These are phyloP conservation scores for Geopemphigus sp. DNA, from an alignment of 1,140 invertebrate genomes.

Conservation along the genomic window DNA sequence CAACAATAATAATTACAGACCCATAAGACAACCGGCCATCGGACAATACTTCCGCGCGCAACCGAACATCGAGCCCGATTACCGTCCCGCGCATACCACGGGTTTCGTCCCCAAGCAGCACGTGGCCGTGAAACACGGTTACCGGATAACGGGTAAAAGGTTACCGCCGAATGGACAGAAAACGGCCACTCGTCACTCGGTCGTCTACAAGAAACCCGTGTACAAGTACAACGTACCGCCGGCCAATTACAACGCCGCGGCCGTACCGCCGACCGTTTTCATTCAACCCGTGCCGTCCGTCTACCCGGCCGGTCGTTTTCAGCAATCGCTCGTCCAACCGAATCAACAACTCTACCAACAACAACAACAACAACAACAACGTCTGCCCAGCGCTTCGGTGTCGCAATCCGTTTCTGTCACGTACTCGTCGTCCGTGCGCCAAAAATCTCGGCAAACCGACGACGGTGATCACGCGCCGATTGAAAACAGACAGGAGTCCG, in stretches of 20 bases:
- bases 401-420: constrained; percentile 50
- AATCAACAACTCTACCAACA: constrained; percentile 10
- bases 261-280: no score
- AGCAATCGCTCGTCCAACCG: not conserved
- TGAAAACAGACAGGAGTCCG: not conserved
- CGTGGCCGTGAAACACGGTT: not conserved
- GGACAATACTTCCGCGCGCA: not conserved
- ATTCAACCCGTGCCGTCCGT: not conserved
- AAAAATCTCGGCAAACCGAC: not conserved
- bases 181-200: constrained; percentile 33
- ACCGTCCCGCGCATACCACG: not conserved
- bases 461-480: not conserved
- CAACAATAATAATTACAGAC: constrained; percentile 13
- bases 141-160: constrained; percentile 4
- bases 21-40: not conserved
- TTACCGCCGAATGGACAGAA: not conserved
- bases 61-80: not conserved
- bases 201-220: constrained; percentile 49
- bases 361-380: not conserved
- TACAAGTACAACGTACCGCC: constrained; percentile 37
- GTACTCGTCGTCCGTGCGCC: constrained; percentile 49
- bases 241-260: not conserved
- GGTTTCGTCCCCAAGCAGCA: constrained; percentile 3
- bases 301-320: not conserved
- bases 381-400: constrained; percentile 3